A percentile compares a stretch with the other conserved stretches of the same genome.
phyloP scores from a whole-genome alignment of 2,113 vertebrate genomes.

The Clupea harengus region DNA sequence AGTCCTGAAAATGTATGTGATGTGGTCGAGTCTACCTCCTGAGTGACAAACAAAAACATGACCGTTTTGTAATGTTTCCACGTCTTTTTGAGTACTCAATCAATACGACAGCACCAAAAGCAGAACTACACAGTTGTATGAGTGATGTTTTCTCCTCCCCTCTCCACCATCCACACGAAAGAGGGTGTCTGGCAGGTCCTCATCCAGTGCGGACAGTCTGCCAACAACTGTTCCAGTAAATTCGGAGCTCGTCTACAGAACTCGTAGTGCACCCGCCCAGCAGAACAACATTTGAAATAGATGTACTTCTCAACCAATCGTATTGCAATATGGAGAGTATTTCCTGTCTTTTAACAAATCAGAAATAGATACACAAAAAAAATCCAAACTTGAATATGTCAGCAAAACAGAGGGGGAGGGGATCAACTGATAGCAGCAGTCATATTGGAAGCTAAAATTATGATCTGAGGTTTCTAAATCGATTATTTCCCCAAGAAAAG shows the following conservation, averaged over 20 bases:
- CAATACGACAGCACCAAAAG: too few relatives aligned
- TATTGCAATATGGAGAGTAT: slow-evolving; percentile 22
- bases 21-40: too few relatives aligned
- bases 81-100: too few relatives aligned
- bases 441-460: slow-evolving; percentile 74
- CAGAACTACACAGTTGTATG: too few relatives aligned
- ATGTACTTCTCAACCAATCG: slow-evolving; percentile 56
- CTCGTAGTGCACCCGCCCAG: slow-evolving; percentile 37
- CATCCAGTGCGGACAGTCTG: background rate
- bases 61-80: too few relatives aligned
- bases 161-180: background rate
- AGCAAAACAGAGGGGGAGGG: slow-evolving; percentile 70
- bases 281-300: slow-evolving; percentile 33
- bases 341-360: slow-evolving; percentile 69
- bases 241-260: slow-evolving; percentile 25
- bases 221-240: slow-evolving; percentile 33
- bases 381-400: slow-evolving; percentile 62
- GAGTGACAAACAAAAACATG: too few relatives aligned
- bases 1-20: background rate
- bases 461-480: slow-evolving; percentile 46
- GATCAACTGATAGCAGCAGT: slow-evolving; percentile 83
- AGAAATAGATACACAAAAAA: slow-evolving; percentile 47
- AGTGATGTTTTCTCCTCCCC: too few relatives aligned
- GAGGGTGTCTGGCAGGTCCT: background rate
- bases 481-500: slow-evolving; percentile 57